Evolutionary conservation across 2,113 vertebrate genomes (phyloP).

Genomic region (Sciurus niger): DNA sequence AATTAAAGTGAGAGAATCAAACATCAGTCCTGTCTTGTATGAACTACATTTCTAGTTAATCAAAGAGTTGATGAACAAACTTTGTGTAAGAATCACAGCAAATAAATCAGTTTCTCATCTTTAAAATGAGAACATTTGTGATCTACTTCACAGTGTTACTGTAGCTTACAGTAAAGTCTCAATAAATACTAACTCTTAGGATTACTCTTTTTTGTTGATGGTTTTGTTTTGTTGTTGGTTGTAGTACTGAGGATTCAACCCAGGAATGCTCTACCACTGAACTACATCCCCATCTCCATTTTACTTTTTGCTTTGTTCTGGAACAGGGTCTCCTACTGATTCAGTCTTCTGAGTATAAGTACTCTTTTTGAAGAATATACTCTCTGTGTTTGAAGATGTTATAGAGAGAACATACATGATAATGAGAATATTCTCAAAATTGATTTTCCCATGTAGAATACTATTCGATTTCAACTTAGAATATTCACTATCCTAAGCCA

Average conservation of each 20-base stretch:
- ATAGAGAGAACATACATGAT: background rate
- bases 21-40: background rate
- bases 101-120: conserved; percentile 7
- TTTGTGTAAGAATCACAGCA: background rate
- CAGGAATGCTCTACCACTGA: background rate
- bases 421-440: conserved; percentile 15
- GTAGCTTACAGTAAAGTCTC: background rate
- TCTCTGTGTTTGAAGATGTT: background rate
- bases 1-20: background rate
- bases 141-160: background rate
- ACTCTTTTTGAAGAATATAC: background rate
- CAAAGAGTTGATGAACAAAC: background rate
- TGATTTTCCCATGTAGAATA: conserved; percentile 26
- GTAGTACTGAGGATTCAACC: background rate
- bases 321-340: background rate
- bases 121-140: background rate
- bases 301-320: background rate
- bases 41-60: background rate
- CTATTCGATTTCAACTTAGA: conserved; percentile 38
- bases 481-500: background rate
- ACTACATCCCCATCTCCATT: background rate
- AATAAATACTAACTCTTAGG: background rate
- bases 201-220: background rate
- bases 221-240: background rate
- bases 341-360: background rate